Evolutionary conservation across 2,888 invertebrate genomes (phyloP), one percentile per base, ranked within the genome.

Genomic region (Sinodicranocentrus sp.): DNA sequence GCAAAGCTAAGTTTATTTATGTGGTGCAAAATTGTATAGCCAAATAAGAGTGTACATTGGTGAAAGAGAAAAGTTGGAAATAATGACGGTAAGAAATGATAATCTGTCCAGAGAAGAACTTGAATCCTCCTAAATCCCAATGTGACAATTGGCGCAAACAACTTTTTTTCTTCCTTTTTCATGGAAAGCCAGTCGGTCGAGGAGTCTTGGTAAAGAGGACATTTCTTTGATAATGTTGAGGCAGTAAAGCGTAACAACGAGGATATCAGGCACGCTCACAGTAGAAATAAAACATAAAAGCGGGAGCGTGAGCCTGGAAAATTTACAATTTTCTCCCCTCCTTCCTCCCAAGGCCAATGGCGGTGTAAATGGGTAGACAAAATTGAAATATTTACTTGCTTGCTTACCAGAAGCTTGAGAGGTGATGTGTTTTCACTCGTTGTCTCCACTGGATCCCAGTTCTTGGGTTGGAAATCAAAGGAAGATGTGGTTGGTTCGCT

Each of bases 401-500:
- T 48, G 23, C 85, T 86, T 78, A 86, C 86, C 68, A 86, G 84
- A 65, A 84, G 75, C 82, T 86, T 84, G 68, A 84, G 82, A 25
- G 86, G 86, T 48, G 78, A 76, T 65, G 79, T 82, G 65, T 65
- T 84, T 61, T 82, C 86, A 19, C 72, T 71, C 44, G 82, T 67
- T 19, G 79, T 84, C 44, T 87, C 86, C 6, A 86, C 82, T 33
- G 86, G 84, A 59, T 87, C 87, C 78, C 87, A 85, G 65, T 80
- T 85, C 79, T 87, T 87, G 1, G 85, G 84, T 61, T 87, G 85
- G 65, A 88, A 87, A 75, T 87, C 86, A 72, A 86, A 85, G 5
- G 86, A 85, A 1, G 86, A 85, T 39, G 86, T 85, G 28, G 85
- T 85, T 15, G 86, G 84, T 13, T 84, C 82, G 21, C 86, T 76